phyloP scores from a whole-genome alignment of 92 coral and sea anemone genomes.

The Epizoanthus rinbou region DNA sequence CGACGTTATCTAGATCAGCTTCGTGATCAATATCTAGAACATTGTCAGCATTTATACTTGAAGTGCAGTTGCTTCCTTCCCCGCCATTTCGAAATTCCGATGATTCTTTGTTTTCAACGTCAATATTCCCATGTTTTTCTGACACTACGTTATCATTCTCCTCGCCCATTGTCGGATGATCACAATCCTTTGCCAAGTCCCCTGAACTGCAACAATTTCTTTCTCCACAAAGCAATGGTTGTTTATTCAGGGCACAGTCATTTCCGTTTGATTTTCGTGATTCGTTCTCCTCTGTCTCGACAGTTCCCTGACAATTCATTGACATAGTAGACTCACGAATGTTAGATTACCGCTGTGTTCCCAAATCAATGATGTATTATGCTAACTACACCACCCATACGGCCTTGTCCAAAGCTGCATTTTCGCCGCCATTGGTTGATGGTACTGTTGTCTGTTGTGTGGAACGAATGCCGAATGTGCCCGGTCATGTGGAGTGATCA shows the following conservation, averaged over 20 bases:
- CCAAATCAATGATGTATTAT: background rate
- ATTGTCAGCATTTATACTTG: background rate
- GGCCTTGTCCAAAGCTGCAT: background rate
- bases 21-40: slow-evolving; percentile 1
- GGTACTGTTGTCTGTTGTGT: background rate
- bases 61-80: background rate
- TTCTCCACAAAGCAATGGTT: background rate
- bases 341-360: background rate
- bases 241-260: background rate
- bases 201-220: background rate
- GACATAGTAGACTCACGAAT: slow-evolving; percentile 1
- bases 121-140: background rate
- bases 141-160: slow-evolving; percentile 2
- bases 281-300: background rate
- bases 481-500: background rate
- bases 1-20: background rate
- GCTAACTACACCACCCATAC: background rate
- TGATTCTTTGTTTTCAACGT: background rate
- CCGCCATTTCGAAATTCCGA: slow-evolving; percentile 23
- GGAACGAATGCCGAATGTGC: slow-evolving; percentile 8
- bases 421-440: background rate
- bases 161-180: slow-evolving; percentile 27
- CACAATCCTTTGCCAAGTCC: background rate
- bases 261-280: background rate
- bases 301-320: background rate